Base-by-base conservation (phyloP, 2,113 vertebrate genomes). In the Chauna torquata region DNA sequence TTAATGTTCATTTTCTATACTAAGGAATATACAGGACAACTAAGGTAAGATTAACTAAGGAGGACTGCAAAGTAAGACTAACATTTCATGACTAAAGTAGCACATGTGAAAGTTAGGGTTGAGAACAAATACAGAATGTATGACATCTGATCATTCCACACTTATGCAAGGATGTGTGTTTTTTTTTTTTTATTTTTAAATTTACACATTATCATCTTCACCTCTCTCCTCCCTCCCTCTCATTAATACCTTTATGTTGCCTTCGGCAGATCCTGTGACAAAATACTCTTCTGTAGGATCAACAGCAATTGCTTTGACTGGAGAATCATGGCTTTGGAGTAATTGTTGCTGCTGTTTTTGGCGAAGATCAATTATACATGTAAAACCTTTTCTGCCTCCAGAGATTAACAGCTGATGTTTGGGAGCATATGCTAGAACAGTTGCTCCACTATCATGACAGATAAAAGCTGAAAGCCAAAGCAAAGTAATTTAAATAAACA, bases 281-380 rank as follows among this genome's bases (percentile, higher is more conserved):
- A 99, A 99, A 96, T 99, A 99, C 93, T 99, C 98, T 96, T 99
- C 99, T 3, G 98, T 98, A 82, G 99, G 97, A 96, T 99, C 99
- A 32, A 99, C 96, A 58, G 99, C 99, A 97, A 99, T 98, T 3
- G 99, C 99, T 98, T 99, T 99, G 76, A 99, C 97, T 24, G 99
- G 98, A 8, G 99, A 99, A 98, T 99, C 99, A 64, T 99, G 99
- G 86, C 99, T 99, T 98, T 99, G 99, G 95, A 99, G 99, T 94
- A 98, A 98, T 82, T 99, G 99, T 5, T 98, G 98, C 94, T 99
- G 99, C 59, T 98, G 98, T 93, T 98, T 98, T 95, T 99, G 99
- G 12, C 98, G 96, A 82, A 99, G 98, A 97, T 99, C 99, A 98
- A 99, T 98, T 77, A 99, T 62, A 76, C 99, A 98, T 13, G 99